These are phyloP conservation scores for Hypolimnas misippus DNA, from an alignment of 2,888 invertebrate genomes.

Conservation along the genomic window DNA sequence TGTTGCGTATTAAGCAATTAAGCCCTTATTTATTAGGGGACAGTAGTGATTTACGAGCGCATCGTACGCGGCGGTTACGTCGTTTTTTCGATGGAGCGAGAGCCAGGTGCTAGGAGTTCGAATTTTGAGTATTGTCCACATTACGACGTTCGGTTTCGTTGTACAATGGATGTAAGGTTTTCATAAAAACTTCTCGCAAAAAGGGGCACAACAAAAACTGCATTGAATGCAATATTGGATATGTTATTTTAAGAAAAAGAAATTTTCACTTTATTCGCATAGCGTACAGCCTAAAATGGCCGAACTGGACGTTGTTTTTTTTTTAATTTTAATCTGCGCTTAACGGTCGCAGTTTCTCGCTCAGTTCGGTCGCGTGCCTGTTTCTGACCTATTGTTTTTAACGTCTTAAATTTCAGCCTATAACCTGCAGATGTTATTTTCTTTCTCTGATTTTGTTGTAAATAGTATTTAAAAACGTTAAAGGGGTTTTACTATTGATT, in stretches of 20 bases:
- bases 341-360: conserved; percentile 45
- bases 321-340: conserved; percentile 32
- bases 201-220: conserved; percentile 59
- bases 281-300: conserved; percentile 38
- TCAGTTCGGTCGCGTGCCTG: conserved; percentile 71
- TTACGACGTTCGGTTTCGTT: conserved; percentile 62
- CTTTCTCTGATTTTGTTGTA: background rate
- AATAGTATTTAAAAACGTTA: background rate
- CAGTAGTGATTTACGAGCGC: conserved; percentile 67
- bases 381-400: conserved; percentile 61
- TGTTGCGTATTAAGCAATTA: conserved; percentile 65
- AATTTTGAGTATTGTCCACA: conserved; percentile 61
- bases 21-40: conserved; percentile 69
- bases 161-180: conserved; percentile 79
- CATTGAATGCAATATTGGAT: conserved; percentile 38
- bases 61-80: conserved; percentile 54
- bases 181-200: conserved; percentile 77
- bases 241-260: conserved; percentile 40
- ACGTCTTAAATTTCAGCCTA: conserved; percentile 31
- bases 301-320: conserved; percentile 29
- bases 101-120: conserved; percentile 74
- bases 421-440: conserved; percentile 8
- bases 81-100: conserved; percentile 48
- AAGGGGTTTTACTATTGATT: background rate
- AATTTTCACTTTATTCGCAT: conserved; percentile 42